Base-by-base conservation (phyloP, 2,888 invertebrate genomes). In the Drosophila buzzatii region DNA sequence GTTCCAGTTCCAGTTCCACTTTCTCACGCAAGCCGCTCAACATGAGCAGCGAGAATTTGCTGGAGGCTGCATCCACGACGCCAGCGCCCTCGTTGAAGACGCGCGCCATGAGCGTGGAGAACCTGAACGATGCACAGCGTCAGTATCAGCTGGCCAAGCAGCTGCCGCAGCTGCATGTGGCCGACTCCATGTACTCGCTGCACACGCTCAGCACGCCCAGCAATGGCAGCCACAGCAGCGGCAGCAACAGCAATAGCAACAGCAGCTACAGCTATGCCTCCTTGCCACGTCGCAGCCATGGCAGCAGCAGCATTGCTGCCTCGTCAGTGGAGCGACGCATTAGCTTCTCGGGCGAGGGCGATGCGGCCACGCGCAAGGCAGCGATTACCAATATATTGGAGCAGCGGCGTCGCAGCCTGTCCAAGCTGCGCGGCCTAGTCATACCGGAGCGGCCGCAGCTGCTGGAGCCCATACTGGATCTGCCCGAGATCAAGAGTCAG, bases 381-480 rank as follows among this genome's bases (percentile, higher is more conserved):
- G 96, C 96, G 72, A 94, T 97, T 88, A 96, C 95, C 85, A 95
- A 96, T 81, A 93, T 97, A 79, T 95, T 97, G 82, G 97, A 97
- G 92, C 97, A 97, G 91, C 94, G 97, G 64, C 95, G 96, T 79
- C 96, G 96, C 90, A 96, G 96, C 23, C 95, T 97, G 93, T 97
- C 97, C 3, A 98, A 97, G 92, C 93, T 98, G 69, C 95, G 97
- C 89, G 98, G 97, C n/a, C 93, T 98, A 83, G 96, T 97, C 39
- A 98, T 98, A 91, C 98, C 98, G 6, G 97, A 98, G 86, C 94
- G 95, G 71, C 94, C 95, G 16, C 92, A 94, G 31, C 94, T 95
- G 77, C 79, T 92, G 93, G 94, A 94, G 63, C 95, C 95, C 23
- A 95, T 95, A 42, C 94, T 96, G 55, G 97, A 97, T 93, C 93